Conservation (phyloP, 2,797 vertebrate species). For the Halcyon leucocephala region DNA sequence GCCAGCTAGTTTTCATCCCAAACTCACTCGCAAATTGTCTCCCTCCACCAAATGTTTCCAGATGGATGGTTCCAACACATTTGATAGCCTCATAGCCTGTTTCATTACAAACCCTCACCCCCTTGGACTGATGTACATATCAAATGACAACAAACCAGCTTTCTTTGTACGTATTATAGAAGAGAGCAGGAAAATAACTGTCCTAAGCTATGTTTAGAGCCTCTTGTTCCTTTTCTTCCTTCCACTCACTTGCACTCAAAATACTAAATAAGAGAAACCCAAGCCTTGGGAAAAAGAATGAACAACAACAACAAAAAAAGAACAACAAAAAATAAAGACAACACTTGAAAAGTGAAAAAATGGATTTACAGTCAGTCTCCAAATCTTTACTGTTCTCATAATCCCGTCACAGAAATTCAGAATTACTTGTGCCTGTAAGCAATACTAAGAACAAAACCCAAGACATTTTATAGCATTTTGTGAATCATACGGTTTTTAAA, state of each 20-base stretch:
- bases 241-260: background rate
- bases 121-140: accelerated
- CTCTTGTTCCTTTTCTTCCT: background rate
- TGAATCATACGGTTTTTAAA: background rate
- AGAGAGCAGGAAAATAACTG: background rate
- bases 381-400: background rate
- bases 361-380: background rate
- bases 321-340: background rate
- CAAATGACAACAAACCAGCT: background rate
- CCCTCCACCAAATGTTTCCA: background rate
- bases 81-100: background rate
- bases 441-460: background rate
- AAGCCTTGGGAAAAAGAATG: background rate
- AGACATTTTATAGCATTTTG: background rate
- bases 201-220: background rate
- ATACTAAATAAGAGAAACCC: background rate
- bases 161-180: background rate
- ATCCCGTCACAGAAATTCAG: background rate
- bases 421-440: background rate
- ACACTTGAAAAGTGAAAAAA: background rate
- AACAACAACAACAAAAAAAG: background rate
- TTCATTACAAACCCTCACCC: background rate
- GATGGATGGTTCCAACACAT: background rate
- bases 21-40: background rate
- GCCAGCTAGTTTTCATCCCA: background rate